Evolutionary conservation across 2,888 invertebrate genomes (phyloP).

Genomic region (Dolichomitus sp.): DNA sequence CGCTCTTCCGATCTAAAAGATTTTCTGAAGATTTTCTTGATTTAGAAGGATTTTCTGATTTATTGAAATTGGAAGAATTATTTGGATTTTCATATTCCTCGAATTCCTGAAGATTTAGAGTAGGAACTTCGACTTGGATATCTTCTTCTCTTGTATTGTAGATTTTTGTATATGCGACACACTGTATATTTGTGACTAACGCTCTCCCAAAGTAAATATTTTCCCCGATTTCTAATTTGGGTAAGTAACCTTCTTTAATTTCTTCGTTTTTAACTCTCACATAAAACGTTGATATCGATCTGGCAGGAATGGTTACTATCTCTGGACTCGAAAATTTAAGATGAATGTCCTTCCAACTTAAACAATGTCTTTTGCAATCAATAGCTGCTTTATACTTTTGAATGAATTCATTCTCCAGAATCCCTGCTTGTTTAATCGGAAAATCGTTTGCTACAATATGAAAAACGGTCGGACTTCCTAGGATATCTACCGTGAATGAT

Average conservation of each 20-base stretch:
- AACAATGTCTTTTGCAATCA: constrained; percentile 7
- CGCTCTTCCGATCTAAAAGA: too few relatives aligned
- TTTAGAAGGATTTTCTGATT: neutral
- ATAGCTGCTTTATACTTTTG: constrained; percentile 20
- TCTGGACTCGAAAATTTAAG: constrained; percentile 16
- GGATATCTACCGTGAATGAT: too few relatives aligned
- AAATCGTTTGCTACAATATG: constrained; percentile 21
- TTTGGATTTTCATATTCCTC: neutral
- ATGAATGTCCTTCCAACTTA: constrained; percentile 1
- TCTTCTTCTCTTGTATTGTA: constrained; percentile 1
- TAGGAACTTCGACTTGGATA: constrained; percentile 10
- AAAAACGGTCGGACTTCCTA: neutral
- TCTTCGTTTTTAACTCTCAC: neutral
- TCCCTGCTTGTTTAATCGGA: constrained; percentile 26
- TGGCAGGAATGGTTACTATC: constrained; percentile 15
- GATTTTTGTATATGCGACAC: neutral
- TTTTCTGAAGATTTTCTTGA: neutral
- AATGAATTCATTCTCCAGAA: constrained; percentile 23
- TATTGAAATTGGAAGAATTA: neutral
- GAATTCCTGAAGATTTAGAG: neutral
- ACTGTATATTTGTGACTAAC: constrained; percentile 36
- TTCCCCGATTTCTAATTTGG: constrained; percentile 11
- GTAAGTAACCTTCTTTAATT: constrained; percentile 37
- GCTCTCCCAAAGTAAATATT: constrained; percentile 48
- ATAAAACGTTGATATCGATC: too few relatives aligned